These are phyloP conservation scores for Crenuchus spilurus DNA, from an alignment of 2,797 vertebrate species.

Conservation along the genomic window DNA sequence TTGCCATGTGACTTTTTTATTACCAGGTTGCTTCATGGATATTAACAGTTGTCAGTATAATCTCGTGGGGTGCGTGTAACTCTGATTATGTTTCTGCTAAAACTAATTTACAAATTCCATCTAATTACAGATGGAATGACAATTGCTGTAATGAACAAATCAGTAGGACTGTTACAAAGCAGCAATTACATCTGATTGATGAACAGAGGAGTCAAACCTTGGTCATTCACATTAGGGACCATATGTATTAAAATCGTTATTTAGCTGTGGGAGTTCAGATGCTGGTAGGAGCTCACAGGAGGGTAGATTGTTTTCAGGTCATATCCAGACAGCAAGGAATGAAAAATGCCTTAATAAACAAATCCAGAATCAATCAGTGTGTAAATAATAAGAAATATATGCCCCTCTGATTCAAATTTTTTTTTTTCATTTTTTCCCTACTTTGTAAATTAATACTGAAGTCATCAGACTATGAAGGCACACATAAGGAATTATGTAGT, in stretches of 20 bases:
- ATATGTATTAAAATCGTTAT: background rate
- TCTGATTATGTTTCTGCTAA: background rate
- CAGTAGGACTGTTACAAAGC: background rate
- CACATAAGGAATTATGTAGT: no score
- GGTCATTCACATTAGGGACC: background rate
- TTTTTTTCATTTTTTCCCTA: no score
- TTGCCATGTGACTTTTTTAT: background rate
- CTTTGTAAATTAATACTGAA: no score
- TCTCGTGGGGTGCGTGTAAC: background rate
- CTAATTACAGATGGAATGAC: background rate
- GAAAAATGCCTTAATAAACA: background rate
- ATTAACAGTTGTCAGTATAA: background rate
- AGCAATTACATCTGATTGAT: background rate
- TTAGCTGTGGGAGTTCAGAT: background rate
- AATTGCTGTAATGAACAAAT: no score
- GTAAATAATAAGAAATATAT: no score
- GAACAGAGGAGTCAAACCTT: background rate
- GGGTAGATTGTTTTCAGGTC: background rate
- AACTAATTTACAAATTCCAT: background rate
- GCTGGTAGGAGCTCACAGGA: background rate
- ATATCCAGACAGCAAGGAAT: background rate
- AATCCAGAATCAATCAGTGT: background rate
- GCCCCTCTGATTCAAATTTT: no score
- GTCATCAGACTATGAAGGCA: no score
- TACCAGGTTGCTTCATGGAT: background rate